Conservation (phyloP, 2,888 invertebrate species). For the Beris morrisii region DNA sequence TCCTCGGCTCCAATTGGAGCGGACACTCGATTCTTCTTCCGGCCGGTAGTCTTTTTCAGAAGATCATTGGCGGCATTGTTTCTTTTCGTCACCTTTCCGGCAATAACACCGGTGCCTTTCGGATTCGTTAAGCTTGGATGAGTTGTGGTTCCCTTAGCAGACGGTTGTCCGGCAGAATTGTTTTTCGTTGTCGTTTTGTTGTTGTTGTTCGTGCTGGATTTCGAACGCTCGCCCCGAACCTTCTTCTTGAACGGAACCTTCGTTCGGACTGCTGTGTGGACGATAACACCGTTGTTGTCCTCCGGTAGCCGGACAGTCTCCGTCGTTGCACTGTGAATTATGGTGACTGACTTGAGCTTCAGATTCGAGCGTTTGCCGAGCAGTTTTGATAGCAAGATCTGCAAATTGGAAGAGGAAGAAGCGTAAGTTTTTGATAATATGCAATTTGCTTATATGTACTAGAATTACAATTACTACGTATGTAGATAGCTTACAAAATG, state of each 20-base stretch:
- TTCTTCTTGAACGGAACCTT: constrained; percentile 86
- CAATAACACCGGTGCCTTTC: constrained; percentile 5
- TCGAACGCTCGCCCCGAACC: constrained; percentile 59
- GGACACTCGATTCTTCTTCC: constrained; percentile 56
- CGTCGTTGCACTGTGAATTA: constrained; percentile 86
- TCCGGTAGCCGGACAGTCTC: constrained; percentile 84
- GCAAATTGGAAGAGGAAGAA: constrained; percentile 46
- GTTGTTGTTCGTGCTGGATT: constrained; percentile 40
- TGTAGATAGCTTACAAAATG: no score
- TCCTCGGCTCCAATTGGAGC: constrained; percentile 60
- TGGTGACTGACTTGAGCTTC: constrained; percentile 84
- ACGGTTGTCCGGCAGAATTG: background rate
- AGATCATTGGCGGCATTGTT: constrained; percentile 43
- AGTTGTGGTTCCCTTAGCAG: constrained; percentile 1
- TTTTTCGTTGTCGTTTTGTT: constrained; percentile 40
- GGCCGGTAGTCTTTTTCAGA: constrained; percentile 50
- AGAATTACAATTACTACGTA: no score
- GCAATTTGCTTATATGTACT: no score
- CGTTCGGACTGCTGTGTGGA: constrained; percentile 83
- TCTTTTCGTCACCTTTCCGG: constrained; percentile 35
- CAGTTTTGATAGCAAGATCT: constrained; percentile 80
- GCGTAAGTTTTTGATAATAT: background rate
- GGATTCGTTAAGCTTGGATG: background rate
- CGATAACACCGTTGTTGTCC: constrained; percentile 73
- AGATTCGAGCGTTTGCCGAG: constrained; percentile 78